Conservation (phyloP, 1,140 invertebrate species). For the Drosophila funebris region DNA sequence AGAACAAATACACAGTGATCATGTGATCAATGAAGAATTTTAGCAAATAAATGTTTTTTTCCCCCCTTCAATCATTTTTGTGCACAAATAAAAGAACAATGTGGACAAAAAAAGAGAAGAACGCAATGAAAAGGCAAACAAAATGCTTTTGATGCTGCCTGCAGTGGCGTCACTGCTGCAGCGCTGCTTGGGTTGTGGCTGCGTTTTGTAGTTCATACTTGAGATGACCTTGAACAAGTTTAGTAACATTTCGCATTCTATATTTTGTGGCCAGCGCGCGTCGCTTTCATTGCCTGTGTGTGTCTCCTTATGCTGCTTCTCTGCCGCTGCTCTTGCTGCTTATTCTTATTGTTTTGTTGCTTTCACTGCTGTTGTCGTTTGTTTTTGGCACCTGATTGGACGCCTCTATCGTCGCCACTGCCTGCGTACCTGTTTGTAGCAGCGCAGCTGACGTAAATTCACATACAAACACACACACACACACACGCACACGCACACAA, state of each 20-base stretch:
- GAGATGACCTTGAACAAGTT: conserved; percentile 78
- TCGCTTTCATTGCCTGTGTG: conserved; percentile 35
- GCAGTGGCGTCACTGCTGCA: conserved; percentile 15
- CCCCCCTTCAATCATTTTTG: background rate
- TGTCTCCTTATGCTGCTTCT: conserved; percentile 36
- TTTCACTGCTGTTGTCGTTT: conserved; percentile 39
- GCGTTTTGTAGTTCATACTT: conserved; percentile 71
- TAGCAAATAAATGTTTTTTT: too few relatives aligned
- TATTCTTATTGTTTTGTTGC: conserved; percentile 25
- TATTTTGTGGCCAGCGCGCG: conserved; percentile 25
- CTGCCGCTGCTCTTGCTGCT: too few relatives aligned
- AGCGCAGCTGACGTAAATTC: conserved; percentile 38
- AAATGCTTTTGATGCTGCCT: conserved; percentile 5
- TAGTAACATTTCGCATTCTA: conserved; percentile 72
- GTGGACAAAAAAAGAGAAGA: background rate
- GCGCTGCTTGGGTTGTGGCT: conserved; percentile 18
- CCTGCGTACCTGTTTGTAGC: conserved; percentile 39
- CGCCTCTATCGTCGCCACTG: background rate
- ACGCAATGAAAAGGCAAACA: background rate
- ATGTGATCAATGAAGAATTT: too few relatives aligned
- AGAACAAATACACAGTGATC: too few relatives aligned
- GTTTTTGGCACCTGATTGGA: conserved; percentile 58
- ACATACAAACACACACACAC: conserved; percentile 5
- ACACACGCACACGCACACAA: conserved; percentile 6
- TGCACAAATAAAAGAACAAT: background rate